These are phyloP conservation scores for Stenotaenia linearis DNA, from an alignment of 2,888 invertebrate genomes.

Conservation along the genomic window DNA sequence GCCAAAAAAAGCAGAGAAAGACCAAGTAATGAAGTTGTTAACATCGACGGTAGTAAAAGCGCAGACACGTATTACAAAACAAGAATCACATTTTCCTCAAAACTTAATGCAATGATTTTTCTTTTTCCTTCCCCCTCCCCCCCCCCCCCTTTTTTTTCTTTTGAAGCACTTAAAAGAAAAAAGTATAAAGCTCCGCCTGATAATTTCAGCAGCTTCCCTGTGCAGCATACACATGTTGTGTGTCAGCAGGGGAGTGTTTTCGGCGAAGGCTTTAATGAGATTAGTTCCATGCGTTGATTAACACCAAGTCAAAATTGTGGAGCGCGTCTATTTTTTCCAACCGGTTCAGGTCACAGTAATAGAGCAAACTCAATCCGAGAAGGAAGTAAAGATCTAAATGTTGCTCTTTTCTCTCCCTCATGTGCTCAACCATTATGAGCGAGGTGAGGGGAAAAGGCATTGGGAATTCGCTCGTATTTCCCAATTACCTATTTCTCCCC, in stretches of 20 bases:
- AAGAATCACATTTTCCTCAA: background rate
- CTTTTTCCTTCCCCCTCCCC: too few species aligned
- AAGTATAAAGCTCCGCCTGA: conserved; percentile 1
- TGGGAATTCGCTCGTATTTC: background rate
- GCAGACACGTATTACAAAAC: background rate
- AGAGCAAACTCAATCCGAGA: background rate
- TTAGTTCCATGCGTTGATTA: conserved; percentile 26
- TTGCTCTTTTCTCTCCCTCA: background rate
- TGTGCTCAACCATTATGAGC: background rate
- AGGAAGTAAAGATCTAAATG: background rate
- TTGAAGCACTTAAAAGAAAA: background rate
- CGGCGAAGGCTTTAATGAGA: conserved; percentile 10
- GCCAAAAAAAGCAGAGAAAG: background rate
- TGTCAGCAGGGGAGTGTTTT: conserved; percentile 24
- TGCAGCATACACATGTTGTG: background rate
- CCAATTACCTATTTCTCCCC: conserved; percentile 23
- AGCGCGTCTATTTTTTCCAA: background rate
- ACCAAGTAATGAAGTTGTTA: conserved; percentile 16
- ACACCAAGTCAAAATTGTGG: background rate
- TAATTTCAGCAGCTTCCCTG: conserved; percentile 5
- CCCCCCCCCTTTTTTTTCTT: too few species aligned
- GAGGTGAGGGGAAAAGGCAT: background rate
- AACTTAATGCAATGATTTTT: background rate
- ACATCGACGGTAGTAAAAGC: conserved; percentile 16
- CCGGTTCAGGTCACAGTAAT: background rate